Evolutionary conservation across 2,888 invertebrate genomes (phyloP).

Genomic region (Bellardia bayeri): DNA sequence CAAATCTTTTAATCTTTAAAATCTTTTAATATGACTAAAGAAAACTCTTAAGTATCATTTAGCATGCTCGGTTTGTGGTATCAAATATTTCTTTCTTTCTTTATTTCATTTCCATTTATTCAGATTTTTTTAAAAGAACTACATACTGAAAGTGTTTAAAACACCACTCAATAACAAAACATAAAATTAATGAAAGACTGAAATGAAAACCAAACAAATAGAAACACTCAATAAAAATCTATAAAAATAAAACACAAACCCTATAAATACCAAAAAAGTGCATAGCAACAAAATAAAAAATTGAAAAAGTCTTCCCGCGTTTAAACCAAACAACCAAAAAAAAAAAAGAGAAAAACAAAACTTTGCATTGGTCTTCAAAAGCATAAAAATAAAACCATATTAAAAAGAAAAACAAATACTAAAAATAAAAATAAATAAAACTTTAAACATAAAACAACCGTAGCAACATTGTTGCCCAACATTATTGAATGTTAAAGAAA

Average conservation of each 20-base stretch:
- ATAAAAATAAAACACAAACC: conserved; percentile 51
- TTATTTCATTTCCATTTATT: conserved; percentile 30
- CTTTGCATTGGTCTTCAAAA: conserved; percentile 69
- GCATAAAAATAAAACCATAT: conserved; percentile 36
- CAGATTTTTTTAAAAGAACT: conserved; percentile 16
- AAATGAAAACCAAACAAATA: conserved; percentile 40
- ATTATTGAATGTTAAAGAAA: neutral
- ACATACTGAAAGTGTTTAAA: conserved; percentile 47
- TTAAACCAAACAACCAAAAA: conserved; percentile 40
- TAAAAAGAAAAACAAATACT: conserved; percentile 31
- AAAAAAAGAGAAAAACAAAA: conserved; percentile 43
- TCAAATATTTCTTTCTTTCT: neutral
- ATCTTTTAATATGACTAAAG: conserved; percentile 37
- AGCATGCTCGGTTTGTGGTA: conserved; percentile 1
- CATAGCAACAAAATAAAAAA: conserved; percentile 60
- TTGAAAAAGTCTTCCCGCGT: conserved; percentile 64
- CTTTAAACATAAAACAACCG: conserved; percentile 41
- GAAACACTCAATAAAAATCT: conserved; percentile 31
- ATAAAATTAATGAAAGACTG: conserved; percentile 66
- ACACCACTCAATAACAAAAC: conserved; percentile 47
- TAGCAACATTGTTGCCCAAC: conserved; percentile 55
- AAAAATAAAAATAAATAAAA: conserved; percentile 38
- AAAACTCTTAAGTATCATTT: conserved; percentile 29
- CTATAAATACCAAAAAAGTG: conserved; percentile 41
- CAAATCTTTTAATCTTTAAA: neutral